Evolutionary conservation across 2,888 invertebrate species (phyloP), one percentile per base, ranked within the genome.

Genomic region (Dynastes maya): DNA sequence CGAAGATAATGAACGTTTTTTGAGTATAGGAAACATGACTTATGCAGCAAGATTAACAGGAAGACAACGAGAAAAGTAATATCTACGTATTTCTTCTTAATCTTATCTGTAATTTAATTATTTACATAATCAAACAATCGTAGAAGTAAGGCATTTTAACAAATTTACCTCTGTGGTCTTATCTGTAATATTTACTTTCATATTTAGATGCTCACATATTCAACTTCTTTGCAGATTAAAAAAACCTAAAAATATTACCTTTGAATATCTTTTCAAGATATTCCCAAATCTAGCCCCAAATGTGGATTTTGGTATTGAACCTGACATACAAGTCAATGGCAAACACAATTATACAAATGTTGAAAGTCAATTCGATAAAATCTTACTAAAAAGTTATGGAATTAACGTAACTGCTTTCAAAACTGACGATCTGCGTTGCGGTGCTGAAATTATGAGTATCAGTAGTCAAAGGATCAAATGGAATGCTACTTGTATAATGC

Each of bases 321-420:
- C 91, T 88, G 94, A 94, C 82, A 94, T 93, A 9, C 61, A 45
- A 27, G 6, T 40, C 6, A 22, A 74, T 11, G 72, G 72, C 13
- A 74, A 61, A 3, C 72, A 61, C 22, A 74, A 74, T 11, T 74
- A 74, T 27, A 74, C 72, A 3, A 74, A 61, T 11, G 22, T 74
- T 13, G 61, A 74, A 49, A 61, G 49, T 0, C 72, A 74, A 13
- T 61, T 74, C 72, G 49, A 74, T 45, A 74, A 27, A 61, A 92
- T 91, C 79, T 87, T 93, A 75, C 87, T 95, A 32, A 89, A 91
- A 86, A 90, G 91, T 64, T 91, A 92, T 85, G 93, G 94, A 49
- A 93, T 95, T 0, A 95, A 95, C 86, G 91, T 94, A 53, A 93
- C 94, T 13, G 94, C 93, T 75, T 88, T 95, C 81, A 94, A 95